Evolutionary conservation across 2,888 invertebrate species (phyloP).

Genomic region (Ephialtes manifestator): DNA sequence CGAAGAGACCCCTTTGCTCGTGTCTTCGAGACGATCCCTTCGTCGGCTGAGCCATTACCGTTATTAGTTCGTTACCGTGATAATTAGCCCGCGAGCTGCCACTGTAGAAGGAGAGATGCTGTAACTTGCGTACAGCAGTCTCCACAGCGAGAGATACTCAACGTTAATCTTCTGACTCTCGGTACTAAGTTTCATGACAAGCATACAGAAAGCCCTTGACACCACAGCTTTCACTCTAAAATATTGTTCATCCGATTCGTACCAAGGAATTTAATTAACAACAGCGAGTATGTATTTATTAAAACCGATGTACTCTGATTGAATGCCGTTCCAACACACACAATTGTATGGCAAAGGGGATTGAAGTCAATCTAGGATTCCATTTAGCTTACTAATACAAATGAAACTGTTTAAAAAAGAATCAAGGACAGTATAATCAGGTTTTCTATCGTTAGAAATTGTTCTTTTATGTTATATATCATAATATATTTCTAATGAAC

Average conservation of each 20-base stretch:
- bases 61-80: slow-evolving; percentile 73
- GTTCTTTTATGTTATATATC: no score
- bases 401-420: no score
- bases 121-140: slow-evolving; percentile 48
- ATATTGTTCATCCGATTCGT: slow-evolving; percentile 40
- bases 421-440: no score
- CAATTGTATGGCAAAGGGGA: background rate
- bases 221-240: slow-evolving; percentile 6
- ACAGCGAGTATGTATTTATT: background rate
- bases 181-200: slow-evolving; percentile 58
- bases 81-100: slow-evolving; percentile 66
- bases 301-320: slow-evolving; percentile 3
- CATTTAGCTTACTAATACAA: background rate
- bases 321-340: background rate
- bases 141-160: slow-evolving; percentile 43
- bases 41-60: slow-evolving; percentile 70
- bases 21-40: slow-evolving; percentile 55
- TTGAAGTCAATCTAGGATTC: background rate
- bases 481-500: no score
- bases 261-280: slow-evolving; percentile 31
- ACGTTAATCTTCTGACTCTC: slow-evolving; percentile 57
- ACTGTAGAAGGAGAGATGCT: slow-evolving; percentile 43
- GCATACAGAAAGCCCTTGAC: slow-evolving; percentile 38
- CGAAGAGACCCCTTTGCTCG: slow-evolving; percentile 49
- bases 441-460: no score